Evolutionary conservation across 2,797 vertebrate genomes (phyloP).

Genomic region (Trematomus bernacchii): DNA sequence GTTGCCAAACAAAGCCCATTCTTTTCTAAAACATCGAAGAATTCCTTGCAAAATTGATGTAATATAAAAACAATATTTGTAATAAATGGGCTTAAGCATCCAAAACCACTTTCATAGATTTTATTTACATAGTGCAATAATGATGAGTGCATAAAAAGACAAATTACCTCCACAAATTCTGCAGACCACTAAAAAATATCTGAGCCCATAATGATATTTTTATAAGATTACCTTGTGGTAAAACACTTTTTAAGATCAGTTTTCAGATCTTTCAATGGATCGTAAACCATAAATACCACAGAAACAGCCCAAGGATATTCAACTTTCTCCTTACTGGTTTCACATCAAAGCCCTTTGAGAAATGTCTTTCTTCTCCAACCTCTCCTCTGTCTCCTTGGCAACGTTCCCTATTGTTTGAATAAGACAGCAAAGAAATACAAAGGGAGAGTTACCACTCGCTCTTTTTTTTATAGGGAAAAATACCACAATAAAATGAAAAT

Average conservation of each 20-base stretch:
- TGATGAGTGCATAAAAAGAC: background rate
- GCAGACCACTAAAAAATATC: background rate
- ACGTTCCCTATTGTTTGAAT: conserved; percentile 46
- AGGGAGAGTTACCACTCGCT: conserved; percentile 27
- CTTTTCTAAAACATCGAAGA: background rate
- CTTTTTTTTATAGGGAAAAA: conserved; percentile 26
- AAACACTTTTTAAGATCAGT: background rate
- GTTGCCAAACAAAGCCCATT: background rate
- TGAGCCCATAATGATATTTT: background rate
- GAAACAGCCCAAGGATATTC: conserved; percentile 30
- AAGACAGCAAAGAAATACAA: conserved; percentile 37
- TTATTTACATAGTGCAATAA: background rate
- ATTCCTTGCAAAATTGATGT: background rate
- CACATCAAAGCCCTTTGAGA: conserved; percentile 50
- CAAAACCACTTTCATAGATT: background rate
- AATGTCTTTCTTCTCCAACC: conserved; percentile 11
- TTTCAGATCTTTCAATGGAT: conserved; percentile 18
- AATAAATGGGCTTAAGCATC: background rate
- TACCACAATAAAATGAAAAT: conserved; percentile 38
- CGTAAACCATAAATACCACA: conserved; percentile 47
- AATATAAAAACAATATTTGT: background rate
- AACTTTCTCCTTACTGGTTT: conserved; percentile 23
- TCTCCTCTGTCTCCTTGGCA: conserved; percentile 28
- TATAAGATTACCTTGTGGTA: conserved; percentile 4
- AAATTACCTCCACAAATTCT: background rate